These are phyloP conservation scores for Cecropterus lyciades DNA, from an alignment of 1,140 invertebrate species.

Conservation along the genomic window DNA sequence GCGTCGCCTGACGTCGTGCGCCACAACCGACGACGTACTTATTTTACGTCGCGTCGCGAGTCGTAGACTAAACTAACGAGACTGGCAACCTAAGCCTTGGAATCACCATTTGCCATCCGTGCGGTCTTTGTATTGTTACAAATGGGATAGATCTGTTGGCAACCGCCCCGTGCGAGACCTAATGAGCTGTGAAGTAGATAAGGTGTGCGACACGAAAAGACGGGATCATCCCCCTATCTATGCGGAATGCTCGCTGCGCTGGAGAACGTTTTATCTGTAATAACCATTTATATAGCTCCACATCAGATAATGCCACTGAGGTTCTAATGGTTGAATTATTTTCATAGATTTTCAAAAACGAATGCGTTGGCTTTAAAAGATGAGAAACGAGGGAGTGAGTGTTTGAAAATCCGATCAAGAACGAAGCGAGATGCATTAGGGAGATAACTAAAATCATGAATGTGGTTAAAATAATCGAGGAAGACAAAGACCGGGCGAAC, in stretches of 20 bases:
- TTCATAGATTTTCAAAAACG: constrained; percentile 6
- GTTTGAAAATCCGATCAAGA: constrained; percentile 1
- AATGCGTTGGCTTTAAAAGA: constrained; percentile 14
- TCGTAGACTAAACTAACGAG: constrained; percentile 58
- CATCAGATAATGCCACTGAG: constrained; percentile 21
- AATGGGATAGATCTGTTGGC: constrained; percentile 77
- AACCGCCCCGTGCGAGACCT: constrained; percentile 66
- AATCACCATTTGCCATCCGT: constrained; percentile 70
- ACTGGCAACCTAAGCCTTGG: constrained; percentile 63
- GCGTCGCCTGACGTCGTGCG: constrained; percentile 55
- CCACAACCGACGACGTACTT: constrained; percentile 58
- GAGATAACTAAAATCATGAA: constrained; percentile 12
- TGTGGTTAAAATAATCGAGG: constrained; percentile 37
- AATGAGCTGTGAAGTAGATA: constrained; percentile 84
- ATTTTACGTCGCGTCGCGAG: constrained; percentile 56
- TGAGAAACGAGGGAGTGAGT: constrained; percentile 27
- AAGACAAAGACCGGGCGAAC: constrained; percentile 64
- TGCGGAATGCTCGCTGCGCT: constrained; percentile 59
- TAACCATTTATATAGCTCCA: constrained; percentile 38
- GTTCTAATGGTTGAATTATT: constrained; percentile 25
- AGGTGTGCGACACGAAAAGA: constrained; percentile 68
- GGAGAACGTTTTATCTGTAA: constrained; percentile 43
- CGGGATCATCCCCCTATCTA: constrained; percentile 72
- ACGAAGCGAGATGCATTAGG: background rate
- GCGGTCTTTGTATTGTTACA: constrained; percentile 78